Evolutionary conservation across 2,113 vertebrate species (phyloP).

Genomic region (Hymenochirus boettgeri): DNA sequence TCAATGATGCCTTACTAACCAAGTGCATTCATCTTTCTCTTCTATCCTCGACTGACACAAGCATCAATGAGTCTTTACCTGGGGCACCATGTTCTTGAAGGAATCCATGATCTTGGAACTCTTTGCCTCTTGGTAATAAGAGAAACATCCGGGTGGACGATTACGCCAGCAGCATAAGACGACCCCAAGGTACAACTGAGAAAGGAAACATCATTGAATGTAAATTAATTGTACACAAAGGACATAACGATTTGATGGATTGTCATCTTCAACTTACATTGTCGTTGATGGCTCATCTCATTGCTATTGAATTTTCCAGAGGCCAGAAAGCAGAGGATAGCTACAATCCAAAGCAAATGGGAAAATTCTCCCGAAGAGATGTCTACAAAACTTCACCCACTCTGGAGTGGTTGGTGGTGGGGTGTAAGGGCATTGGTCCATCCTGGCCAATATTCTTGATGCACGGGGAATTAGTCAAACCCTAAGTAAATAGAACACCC

Average conservation of each 20-base stretch:
- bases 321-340: conserved; percentile 86
- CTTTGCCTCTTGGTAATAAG: conserved; percentile 83
- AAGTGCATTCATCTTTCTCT: too few species aligned
- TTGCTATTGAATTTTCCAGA: conserved; percentile 81
- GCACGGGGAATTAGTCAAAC: conserved; percentile 71
- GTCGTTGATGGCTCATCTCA: conserved; percentile 80
- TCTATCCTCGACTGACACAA: too few species aligned
- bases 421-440: conserved; percentile 77
- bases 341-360: conserved; percentile 86
- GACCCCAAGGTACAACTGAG: conserved; percentile 81
- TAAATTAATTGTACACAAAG: too few species aligned
- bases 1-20: too few species aligned
- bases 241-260: too few species aligned
- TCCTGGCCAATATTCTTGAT: conserved; percentile 74
- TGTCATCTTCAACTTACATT: conserved; percentile 66
- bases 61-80: conserved; percentile 50
- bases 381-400: conserved; percentile 93
- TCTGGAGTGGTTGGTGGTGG: conserved; percentile 85
- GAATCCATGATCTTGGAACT: conserved; percentile 77
- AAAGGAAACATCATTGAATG: not conserved
- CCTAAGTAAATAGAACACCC: too few species aligned
- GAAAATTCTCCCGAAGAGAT: conserved; percentile 90
- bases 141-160: conserved; percentile 86
- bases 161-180: conserved; percentile 74
- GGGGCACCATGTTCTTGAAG: conserved; percentile 76